Evolutionary conservation across 2,888 invertebrate species (phyloP), one percentile per base, ranked within the genome.

Genomic region (Hemistola chrysoprasaria): DNA sequence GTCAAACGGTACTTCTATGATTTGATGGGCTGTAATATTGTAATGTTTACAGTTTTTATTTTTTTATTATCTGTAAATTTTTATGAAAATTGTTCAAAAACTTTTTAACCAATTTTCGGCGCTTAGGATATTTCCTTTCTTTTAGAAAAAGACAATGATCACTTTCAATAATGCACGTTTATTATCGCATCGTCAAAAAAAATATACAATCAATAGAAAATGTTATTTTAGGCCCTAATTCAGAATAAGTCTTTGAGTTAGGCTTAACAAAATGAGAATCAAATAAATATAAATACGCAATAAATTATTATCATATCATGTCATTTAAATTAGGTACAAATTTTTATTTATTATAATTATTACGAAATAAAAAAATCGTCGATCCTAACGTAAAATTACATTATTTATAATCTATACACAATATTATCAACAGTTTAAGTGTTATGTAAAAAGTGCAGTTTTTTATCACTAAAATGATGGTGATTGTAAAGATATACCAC

Each of bases 381-480:
- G 33, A 42, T 67, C 59, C 55, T 64, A 70, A 72, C 72, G 64
- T 79, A 76, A 75, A 77, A 78, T 78, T 78, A 80, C 74, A 77
- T 53, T 57, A n/a, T n/a, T n/a, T 40, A 68, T 69, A 71, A 53
- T 78, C 70, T 81, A 79, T 80, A 84, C 77, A 81, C 66, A 71
- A 68, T 77, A 71, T 77, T 83, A 78, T 81, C 68, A 85, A 85
- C 85, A 85, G 73, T 72, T 51, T 76, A 71, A 47, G 85, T 85
- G 83, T 81, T 67, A 82, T 78, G 75, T 78, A 85, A 86, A 84
- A 80, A 85, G 84, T 85, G 85, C 84, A 74, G 75, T 78, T 71
- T 47, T 68, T 56, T 57, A 63, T 56, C 40, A 59, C 62, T 70
- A 3, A 16, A 16, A 16, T 16, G 65, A 53, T 54, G 40, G 42